These are phyloP conservation scores for Tympanuchus pallidicinctus DNA, from an alignment of 2,113 vertebrate genomes.

Conservation along the genomic window DNA sequence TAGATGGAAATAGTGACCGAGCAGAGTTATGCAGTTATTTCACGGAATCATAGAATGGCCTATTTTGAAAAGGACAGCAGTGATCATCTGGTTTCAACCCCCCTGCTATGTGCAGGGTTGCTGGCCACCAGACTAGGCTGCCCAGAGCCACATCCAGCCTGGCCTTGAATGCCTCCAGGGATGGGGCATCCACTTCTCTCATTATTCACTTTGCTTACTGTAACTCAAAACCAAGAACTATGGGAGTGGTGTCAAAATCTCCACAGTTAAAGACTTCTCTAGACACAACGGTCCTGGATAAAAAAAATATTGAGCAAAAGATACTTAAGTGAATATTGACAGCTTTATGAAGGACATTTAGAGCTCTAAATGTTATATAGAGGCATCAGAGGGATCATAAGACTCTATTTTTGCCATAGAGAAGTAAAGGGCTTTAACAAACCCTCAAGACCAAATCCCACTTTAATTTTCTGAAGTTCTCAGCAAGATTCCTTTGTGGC, in stretches of 20 bases:
- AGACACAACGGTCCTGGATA: background rate
- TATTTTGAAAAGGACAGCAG: too few relatives aligned
- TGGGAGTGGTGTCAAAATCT: background rate
- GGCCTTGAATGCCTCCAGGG: too few relatives aligned
- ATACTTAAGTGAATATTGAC: background rate
- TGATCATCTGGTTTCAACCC: too few relatives aligned
- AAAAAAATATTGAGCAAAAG: background rate
- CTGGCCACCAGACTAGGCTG: too few relatives aligned
- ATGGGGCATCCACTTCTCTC: background rate
- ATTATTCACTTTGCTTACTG: background rate
- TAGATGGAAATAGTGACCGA: background rate
- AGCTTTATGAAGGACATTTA: background rate
- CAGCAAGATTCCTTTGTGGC: background rate
- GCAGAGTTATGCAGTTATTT: fast-evolving
- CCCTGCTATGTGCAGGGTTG: too few relatives aligned
- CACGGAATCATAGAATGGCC: background rate
- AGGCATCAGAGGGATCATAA: background rate
- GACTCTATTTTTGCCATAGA: background rate
- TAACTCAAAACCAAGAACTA: background rate
- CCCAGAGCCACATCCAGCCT: too few relatives aligned
- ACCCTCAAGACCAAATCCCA: background rate
- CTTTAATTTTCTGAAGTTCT: background rate
- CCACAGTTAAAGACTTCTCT: background rate
- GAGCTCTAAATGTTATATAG: background rate
- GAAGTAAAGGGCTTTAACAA: background rate